Conservation (phyloP, 1,140 invertebrate species). For the Drosophila jambulina region DNA sequence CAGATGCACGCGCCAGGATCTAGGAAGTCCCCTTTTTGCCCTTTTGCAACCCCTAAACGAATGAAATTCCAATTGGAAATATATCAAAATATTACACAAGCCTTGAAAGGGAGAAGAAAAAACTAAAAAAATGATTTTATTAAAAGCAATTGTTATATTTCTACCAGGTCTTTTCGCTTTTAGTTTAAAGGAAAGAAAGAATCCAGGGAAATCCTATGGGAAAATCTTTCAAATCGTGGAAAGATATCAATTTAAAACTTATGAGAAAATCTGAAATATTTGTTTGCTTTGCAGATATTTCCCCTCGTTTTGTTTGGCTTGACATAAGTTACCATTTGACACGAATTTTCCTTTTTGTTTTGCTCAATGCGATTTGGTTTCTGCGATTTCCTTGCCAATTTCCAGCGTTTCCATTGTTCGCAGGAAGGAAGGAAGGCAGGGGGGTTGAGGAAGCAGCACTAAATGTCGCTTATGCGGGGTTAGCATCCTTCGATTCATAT, state of each 20-base stretch:
- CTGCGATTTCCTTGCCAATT: constrained; percentile 14
- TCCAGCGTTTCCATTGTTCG: constrained; percentile 9
- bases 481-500: constrained; percentile 43
- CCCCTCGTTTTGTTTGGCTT: neutral
- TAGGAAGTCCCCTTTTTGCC: constrained; percentile 27
- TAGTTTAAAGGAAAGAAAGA: neutral
- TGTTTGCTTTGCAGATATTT: neutral
- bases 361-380: constrained; percentile 22
- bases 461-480: constrained; percentile 22
- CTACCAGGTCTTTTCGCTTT: too few species aligned
- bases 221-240: too few species aligned
- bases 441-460: neutral
- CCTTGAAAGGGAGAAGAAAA: neutral
- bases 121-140: neutral
- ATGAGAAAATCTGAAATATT: neutral
- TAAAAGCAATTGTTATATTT: neutral
- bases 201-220: too few species aligned
- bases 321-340: constrained; percentile 22
- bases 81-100: neutral
- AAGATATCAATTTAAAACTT: neutral
- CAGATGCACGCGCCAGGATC: constrained; percentile 43
- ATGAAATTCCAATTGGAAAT: constrained; percentile 57
- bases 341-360: constrained; percentile 17
- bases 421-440: too few species aligned
- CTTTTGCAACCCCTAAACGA: constrained; percentile 58